Evolutionary conservation across 2,888 invertebrate genomes (phyloP), one percentile per base, ranked within the genome.

Genomic region (Hesperia comma): DNA sequence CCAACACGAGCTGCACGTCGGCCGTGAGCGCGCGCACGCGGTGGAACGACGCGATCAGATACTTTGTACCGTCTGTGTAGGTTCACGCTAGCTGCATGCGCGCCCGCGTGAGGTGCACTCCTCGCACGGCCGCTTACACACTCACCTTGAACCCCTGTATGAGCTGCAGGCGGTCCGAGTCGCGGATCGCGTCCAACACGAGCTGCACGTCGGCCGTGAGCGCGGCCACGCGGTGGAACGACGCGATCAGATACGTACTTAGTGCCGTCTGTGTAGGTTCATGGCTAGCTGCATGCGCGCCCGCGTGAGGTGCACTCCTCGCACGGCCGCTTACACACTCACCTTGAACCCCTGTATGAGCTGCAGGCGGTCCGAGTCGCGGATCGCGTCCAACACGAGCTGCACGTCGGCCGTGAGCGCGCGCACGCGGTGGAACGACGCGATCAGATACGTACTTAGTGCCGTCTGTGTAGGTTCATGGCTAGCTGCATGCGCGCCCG

Each of bases 1-100:
- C 96, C 15, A 98, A 94, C 72, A 99, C 96, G 69, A 98, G 92
- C 71, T 95, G 93, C 71, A 98, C 93, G 85, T 99, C 98, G 40
- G 95, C 95, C 6, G 98, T 98, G 73, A 99, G 94, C 61, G 96
- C 95, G 76, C 97, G 95, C 71, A 99, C 97, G 78, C 99, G 95
- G 89, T 98, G 98, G 93, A 99, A 99, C 17, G 98, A 98, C 67
- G 99, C 98, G 73, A 99, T 98, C 72, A 99, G 92, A n/a, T n/a
- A n/a, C n/a, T n/a, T n/a, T n/a, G n/a, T n/a, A n/a, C n/a, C n/a
- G n/a, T n/a, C n/a, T n/a, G n/a, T n/a, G n/a, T n/a, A n/a, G n/a
- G n/a, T n/a, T n/a, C n/a, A n/a, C n/a, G n/a, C n/a, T n/a, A n/a
- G n/a, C n/a, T n/a, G n/a, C n/a, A n/a, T n/a, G n/a, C n/a, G n/a